Percentiles rank a stretch among this genome's conserved stretches.
Conservation (phyloP, 2,113 vertebrate species). For the Cygnus atratus region DNA sequence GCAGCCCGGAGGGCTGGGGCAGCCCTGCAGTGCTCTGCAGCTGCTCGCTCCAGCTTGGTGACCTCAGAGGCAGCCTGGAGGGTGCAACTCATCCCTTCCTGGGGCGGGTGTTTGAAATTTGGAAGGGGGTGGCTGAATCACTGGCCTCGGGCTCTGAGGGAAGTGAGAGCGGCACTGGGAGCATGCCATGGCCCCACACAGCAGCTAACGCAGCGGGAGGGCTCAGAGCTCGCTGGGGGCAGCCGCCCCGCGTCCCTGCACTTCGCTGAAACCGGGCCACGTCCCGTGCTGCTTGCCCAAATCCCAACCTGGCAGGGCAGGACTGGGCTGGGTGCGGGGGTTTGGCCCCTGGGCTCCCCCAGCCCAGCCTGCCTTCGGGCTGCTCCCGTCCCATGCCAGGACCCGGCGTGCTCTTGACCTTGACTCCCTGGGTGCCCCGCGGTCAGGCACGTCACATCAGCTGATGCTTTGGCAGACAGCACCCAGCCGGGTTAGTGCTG, state of each 20-base stretch:
- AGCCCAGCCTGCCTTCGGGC: fast-evolving
- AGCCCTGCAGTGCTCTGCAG: background rate
- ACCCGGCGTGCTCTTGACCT: fast-evolving
- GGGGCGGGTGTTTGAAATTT: background rate
- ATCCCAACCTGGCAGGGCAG: background rate
- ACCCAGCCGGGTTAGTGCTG: fast-evolving
- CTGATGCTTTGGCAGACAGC: background rate
- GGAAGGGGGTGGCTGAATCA: fast-evolving
- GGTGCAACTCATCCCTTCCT: background rate
- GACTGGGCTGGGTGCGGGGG: background rate
- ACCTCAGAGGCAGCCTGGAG: fast-evolving
- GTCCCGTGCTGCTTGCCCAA: fast-evolving
- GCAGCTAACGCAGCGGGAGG: background rate
- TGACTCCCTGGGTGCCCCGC: fast-evolving
- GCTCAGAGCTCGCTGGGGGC: fast-evolving
- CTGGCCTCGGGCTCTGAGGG: background rate
- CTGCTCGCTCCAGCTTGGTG: background rate
- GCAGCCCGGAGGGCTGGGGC: background rate
- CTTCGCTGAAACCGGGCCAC: background rate
- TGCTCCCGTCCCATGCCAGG: background rate
- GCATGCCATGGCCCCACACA: no score
- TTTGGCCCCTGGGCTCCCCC: background rate
- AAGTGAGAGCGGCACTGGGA: background rate
- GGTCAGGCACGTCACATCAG: fast-evolving
- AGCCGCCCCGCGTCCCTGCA: fast-evolving